Base-by-base conservation (phyloP, 2,888 invertebrate species). In the Tuberolachnus salignus region DNA sequence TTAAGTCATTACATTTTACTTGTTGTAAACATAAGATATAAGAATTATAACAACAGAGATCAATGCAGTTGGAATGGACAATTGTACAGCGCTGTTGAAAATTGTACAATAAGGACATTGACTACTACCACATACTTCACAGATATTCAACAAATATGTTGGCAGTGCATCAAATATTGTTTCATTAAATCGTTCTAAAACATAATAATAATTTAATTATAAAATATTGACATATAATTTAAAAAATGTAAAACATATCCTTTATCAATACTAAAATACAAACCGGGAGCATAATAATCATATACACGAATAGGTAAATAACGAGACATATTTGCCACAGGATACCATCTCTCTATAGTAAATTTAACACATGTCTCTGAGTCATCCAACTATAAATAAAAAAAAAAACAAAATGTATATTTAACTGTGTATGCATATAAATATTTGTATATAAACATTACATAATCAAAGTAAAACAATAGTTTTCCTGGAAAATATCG, bases 211-310 rank as follows among this genome's bases (percentile, higher is more conserved):
- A 9, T 80, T 74, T 11, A 55, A 21, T 70, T 34, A 34, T 23
- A 21, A 4, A 81, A 72, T 14, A 63, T 19, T 53, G 44, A 69
- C 34, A 55, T 19, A 42, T 55, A 55, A 34, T 34, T 34, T n/a
- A n/a, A 34, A 34, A 6, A 6, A 34, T 34, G 55, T 21, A n/a
- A 26, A 14, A 42, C 8, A n/a, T 19, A 34, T n/a, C 2, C 11
- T 2, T 55, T 42, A 23, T 6, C 61, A 51, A 14, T 46, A 74
- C 59, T 80, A 4, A 80, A 73, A 44, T 14, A 61, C 71, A 51
- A 70, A 95, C 96, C 96, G 84, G 97, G 97, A 75, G 97, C 93
- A 86, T 97, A 97, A 86, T 96, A 97, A 87, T 98, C 97, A 86
- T 96, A 98, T 14, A 97, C 92, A 80, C 94, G 89, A 74, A 96